Evolutionary conservation across 1,140 invertebrate species (phyloP), one percentile per base, ranked within the genome.

Genomic region (Nymphalis io): DNA sequence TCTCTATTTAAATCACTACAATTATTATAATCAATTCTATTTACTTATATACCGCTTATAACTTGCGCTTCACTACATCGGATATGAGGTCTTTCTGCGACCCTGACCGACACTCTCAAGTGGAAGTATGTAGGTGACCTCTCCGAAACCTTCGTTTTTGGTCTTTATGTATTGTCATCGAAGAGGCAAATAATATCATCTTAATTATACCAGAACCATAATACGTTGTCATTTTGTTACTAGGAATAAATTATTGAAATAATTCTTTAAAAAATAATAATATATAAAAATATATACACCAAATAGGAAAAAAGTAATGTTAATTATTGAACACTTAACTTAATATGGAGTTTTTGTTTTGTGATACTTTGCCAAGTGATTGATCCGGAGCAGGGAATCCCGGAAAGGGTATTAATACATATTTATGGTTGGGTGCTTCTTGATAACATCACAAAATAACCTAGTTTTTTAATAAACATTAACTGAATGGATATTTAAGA

Each of bases 61-160:
- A 64, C 66, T 82, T 74, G 68, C 6, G 33, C 39, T 23, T 48
- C 16, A 66, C 16, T 69, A 65, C 74, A 66, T 63, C 77, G 76
- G 79, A 82, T 84, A 79, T 82, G 82, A 85, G 84, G 80, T 83
- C 80, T 83, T 76, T 72, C 59, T 68, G 74, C 79, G 85, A 76
- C 87, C 87, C 78, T 87, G 87, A 87, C 84, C 84, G 82, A 80
- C 73, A 76, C 78, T 79, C 78, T 72, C 76, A 67, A 77, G 71
- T 73, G 74, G 75, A 77, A 83, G 84, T 84, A 89, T 85, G 87
- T 89, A 87, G 84, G 87, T 89, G 85, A 87, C 87, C 87, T 89
- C 82, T 82, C 68, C 67, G 73, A 62, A 82, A 85, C 85, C 85
- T 86, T 87, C 85, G 74, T 83, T 84, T 86, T 85, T 70, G 79